Conservation (phyloP, 2,888 invertebrate genomes). For the Parnassius mnemosyne region DNA sequence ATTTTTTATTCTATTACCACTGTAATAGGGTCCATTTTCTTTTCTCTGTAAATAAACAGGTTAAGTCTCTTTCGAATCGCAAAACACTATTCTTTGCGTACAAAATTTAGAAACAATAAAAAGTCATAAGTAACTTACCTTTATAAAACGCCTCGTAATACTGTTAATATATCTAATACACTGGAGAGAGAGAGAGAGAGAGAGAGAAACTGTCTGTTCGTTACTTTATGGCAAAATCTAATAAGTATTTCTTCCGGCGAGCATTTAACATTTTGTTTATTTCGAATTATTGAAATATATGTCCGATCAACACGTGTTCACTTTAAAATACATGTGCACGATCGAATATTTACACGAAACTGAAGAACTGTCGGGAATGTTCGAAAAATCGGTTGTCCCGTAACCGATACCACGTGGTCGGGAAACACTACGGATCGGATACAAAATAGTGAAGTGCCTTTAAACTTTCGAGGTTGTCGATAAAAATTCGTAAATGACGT, state of each 20-base stretch:
- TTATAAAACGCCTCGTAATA: conserved; percentile 4
- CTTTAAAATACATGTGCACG: conserved; percentile 4
- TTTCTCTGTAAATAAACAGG: no score
- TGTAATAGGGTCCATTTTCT: not conserved
- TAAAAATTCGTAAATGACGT: conserved; percentile 10
- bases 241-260: conserved; percentile 20
- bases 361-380: not conserved
- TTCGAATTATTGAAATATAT: not conserved
- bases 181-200: not conserved
- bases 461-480: conserved; percentile 8
- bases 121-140: conserved; percentile 6
- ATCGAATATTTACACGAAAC: conserved; percentile 1
- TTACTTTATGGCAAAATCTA: conserved; percentile 23
- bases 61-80: no score
- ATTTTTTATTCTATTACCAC: not conserved
- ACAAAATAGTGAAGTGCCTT: conserved; percentile 15
- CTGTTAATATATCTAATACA: conserved; percentile 1
- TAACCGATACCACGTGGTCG: conserved; percentile 4
- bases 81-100: no score
- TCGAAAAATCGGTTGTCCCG: not conserved
- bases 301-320: conserved; percentile 8
- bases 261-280: conserved; percentile 24
- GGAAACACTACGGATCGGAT: not conserved
- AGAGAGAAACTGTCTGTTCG: not conserved
- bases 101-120: not conserved